These are phyloP conservation scores for Thymelicus sylvestris DNA, from an alignment of 2,888 invertebrate genomes.

Conservation along the genomic window DNA sequence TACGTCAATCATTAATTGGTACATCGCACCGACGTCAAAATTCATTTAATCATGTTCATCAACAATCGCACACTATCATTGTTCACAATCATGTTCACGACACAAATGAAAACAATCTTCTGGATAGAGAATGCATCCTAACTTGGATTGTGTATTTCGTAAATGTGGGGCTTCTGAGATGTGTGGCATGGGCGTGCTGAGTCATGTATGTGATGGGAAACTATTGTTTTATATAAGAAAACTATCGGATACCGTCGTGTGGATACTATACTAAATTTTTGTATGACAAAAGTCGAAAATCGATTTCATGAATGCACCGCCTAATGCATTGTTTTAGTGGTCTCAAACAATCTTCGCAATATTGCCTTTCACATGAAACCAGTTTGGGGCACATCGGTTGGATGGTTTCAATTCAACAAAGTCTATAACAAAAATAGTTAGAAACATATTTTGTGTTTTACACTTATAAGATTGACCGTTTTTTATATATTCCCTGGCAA, in stretches of 20 bases:
- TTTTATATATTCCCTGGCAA: not conserved
- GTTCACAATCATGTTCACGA: constrained; percentile 16
- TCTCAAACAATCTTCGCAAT: too few relatives aligned
- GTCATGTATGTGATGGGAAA: not conserved
- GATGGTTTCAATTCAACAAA: too few relatives aligned
- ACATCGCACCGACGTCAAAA: not conserved
- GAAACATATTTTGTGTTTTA: too few relatives aligned
- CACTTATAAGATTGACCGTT: too few relatives aligned
- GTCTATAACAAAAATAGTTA: too few relatives aligned
- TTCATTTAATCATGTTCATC: not conserved
- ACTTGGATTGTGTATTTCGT: constrained; percentile 24
- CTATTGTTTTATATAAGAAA: not conserved
- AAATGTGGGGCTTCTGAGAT: constrained; percentile 21
- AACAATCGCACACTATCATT: constrained; percentile 22
- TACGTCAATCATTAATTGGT: not conserved
- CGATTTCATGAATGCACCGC: too few relatives aligned
- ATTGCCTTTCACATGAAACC: too few relatives aligned
- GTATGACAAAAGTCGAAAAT: too few relatives aligned
- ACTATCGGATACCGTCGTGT: too few relatives aligned
- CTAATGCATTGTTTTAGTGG: too few relatives aligned
- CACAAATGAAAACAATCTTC: constrained; percentile 12
- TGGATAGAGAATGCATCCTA: constrained; percentile 27
- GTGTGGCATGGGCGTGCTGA: constrained; percentile 19
- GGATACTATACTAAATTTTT: too few relatives aligned
- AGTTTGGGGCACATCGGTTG: too few relatives aligned